Evolutionary conservation across 2,797 vertebrate genomes (phyloP), one percentile per base, ranked within the genome.

Genomic region (Esox masquinongy): DNA sequence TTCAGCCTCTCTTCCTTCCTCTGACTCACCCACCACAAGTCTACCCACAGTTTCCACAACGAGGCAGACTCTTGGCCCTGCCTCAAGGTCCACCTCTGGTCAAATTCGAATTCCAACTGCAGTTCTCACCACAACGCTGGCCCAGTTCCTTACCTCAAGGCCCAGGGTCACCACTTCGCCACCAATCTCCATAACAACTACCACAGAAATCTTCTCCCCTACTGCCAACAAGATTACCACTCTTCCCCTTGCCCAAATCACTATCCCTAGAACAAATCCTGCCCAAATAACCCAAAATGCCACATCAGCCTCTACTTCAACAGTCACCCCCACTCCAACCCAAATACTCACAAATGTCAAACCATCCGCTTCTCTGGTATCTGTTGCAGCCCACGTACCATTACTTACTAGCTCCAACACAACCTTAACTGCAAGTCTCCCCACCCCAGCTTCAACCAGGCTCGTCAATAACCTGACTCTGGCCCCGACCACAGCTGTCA

Each of bases 351-450:
- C 56, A 17, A 19, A 22, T 26, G 43, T 47, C 17, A 74, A 7
- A 17, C 39, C 59, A 19, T 26, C 39, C 0, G 16, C 36, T 73
- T 22, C 34, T 63, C 63, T 19, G 12, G 7, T 24, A 22, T 5
- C 67, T 0, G 31, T 51, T 24, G 31, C 83, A 14, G 43, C 80
- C 7, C 1, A 81, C 22, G 22, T 6, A 31, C 22, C 70, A 50
- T 53, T 26, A 78, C 43, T 14, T 76, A 77, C 76, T 24, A 75
- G 47, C 31, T 47, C 64, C 70, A 71, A 29, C 29, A 22, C 73
- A 8, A 59, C 76, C 31, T 22, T 79, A 59, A 74, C 17, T 68
- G 74, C 70, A 81, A 71, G 70, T 66, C 53, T 73, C 22, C 49
- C 56, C 14, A 22, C 68, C 26, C 51, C 49, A 17, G 19, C 47